Conservation (phyloP, 2,888 invertebrate genomes). For the Cremastobaeus sp. region DNA sequence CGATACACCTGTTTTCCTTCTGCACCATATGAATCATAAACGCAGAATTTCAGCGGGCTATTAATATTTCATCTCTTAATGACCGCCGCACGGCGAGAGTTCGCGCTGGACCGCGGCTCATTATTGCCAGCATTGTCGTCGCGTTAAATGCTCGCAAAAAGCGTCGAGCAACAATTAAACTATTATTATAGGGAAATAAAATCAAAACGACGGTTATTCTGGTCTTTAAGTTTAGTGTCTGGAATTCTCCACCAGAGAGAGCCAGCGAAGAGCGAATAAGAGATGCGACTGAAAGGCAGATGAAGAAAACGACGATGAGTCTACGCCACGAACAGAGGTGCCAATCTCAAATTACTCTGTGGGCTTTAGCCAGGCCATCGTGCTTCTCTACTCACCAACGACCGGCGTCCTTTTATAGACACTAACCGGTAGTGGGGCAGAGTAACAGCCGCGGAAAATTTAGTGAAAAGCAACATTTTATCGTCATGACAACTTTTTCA, state of each 20-base stretch:
- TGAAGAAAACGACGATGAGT: slow-evolving; percentile 62
- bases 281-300: slow-evolving; percentile 53
- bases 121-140: too few relatives aligned
- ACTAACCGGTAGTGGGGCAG: slow-evolving; percentile 73
- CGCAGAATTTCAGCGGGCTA: slow-evolving; percentile 21
- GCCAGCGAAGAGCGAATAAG: slow-evolving; percentile 63
- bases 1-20: slow-evolving; percentile 58
- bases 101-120: too few relatives aligned
- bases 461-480: slow-evolving; percentile 44
- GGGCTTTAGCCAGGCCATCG: slow-evolving; percentile 70
- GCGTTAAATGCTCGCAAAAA: too few relatives aligned
- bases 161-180: too few relatives aligned
- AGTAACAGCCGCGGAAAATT: slow-evolving; percentile 59
- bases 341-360: slow-evolving; percentile 78
- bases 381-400: slow-evolving; percentile 73
- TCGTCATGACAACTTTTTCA: too few relatives aligned
- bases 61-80: slow-evolving; percentile 26
- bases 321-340: slow-evolving; percentile 67
- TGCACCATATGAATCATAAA: slow-evolving; percentile 44
- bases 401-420: slow-evolving; percentile 77
- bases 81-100: too few relatives aligned
- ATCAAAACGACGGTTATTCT: slow-evolving; percentile 64
- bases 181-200: slow-evolving; percentile 16
- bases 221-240: slow-evolving; percentile 63
- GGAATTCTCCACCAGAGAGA: slow-evolving; percentile 74